These are phyloP conservation scores for Tarsius wallacei DNA, from an alignment of 2,797 vertebrate genomes.

Conservation along the genomic window DNA sequence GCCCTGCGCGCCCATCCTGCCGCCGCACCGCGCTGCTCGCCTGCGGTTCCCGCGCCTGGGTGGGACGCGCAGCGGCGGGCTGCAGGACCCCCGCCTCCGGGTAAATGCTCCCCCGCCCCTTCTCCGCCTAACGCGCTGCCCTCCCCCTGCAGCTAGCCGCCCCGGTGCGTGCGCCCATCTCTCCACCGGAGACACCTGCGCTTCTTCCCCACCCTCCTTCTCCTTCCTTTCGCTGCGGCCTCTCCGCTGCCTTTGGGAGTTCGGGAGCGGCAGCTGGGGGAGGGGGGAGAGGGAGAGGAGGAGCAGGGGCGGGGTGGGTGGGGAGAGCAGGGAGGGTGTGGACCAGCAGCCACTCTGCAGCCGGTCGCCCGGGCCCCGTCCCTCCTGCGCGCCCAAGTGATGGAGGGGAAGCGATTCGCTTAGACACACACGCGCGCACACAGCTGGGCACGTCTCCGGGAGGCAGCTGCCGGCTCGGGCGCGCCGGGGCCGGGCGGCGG, in stretches of 20 bases:
- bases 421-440: slow-evolving; percentile 85
- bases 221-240: slow-evolving; percentile 65
- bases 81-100: neutral
- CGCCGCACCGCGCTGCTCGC: neutral
- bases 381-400: slow-evolving; percentile 78
- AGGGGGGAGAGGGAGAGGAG: slow-evolving; percentile 66
- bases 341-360: slow-evolving; percentile 83
- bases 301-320: slow-evolving; percentile 79
- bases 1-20: neutral
- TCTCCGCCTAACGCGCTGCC: slow-evolving; percentile 35
- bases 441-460: slow-evolving; percentile 85
- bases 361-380: slow-evolving; percentile 76
- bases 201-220: slow-evolving; percentile 67
- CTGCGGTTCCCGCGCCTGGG: neutral
- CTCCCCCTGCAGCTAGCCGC: neutral
- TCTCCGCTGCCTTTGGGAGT: slow-evolving; percentile 52
- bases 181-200: slow-evolving; percentile 76
- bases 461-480: slow-evolving; percentile 79
- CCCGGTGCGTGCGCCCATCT: neutral
- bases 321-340: slow-evolving; percentile 82
- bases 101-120: slow-evolving; percentile 12
- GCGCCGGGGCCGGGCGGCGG: slow-evolving; percentile 77
- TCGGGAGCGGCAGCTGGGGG: slow-evolving; percentile 68
- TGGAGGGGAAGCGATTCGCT: slow-evolving; percentile 82
- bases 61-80: neutral